Evolutionary conservation across 2,888 invertebrate species (phyloP), one percentile per base, ranked within the genome.

Genomic region (Chalcis sispes): DNA sequence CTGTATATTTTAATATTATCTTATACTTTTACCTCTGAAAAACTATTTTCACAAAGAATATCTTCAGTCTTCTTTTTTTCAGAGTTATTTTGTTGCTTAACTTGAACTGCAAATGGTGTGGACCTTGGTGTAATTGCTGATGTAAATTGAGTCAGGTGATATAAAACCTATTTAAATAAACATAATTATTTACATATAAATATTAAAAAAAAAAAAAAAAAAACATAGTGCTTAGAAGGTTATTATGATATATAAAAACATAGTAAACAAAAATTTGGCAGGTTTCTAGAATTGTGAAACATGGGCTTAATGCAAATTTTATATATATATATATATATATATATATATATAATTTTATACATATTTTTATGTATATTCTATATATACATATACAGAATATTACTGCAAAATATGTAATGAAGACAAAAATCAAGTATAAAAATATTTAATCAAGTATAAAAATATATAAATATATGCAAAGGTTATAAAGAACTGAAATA

Each of bases 91-190:
- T 77, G 81, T 61, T 76, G 79, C 65, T 85, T 85, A 42, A 25
- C 10, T 81, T 84, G 83, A 2, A 80, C 79, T 18, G 81, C 79
- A 72, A 85, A 82, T 7, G 82, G 81, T 20, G 82, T 78, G 15
- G 86, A 83, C 80, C 83, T 83, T 62, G 87, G 84, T 59, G 83
- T 84, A 71, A 86, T 82, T 25, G 84, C 81, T 58, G 86, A 84
- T 72, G 86, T 85, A 58, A 88, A 78, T 72, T 88, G 88, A 42
- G 86, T 84, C 79, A 88, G 82, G 77, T 88, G 87, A 81, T 86
- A 88, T 64, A 88, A 80, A 72, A 87, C 87, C 88, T 88, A 73
- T 20, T n/a, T n/a, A n/a, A n/a, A n/a, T n/a, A 66, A 52, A 40
- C 56, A 18, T n/a, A 58, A 42, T 52, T 25, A 23, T 2, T 54